These are phyloP conservation scores for Phanerotoma sp. DNA, from an alignment of 2,888 invertebrate genomes.

Conservation along the genomic window DNA sequence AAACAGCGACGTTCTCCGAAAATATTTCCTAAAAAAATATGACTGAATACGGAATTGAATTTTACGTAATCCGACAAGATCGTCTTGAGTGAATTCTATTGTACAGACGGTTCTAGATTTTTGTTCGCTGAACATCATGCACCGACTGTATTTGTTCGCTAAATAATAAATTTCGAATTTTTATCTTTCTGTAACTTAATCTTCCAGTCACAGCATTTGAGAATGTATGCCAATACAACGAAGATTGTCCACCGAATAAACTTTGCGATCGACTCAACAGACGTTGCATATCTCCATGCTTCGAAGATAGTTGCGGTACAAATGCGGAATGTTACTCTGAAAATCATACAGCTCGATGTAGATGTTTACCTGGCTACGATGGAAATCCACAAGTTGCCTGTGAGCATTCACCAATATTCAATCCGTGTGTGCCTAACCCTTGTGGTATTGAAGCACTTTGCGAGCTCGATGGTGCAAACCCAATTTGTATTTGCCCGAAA, in stretches of 20 bases:
- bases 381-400: constrained; percentile 77
- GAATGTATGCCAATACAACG: constrained; percentile 83
- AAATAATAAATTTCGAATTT: too few relatives aligned
- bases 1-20: too few relatives aligned
- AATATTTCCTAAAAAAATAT: background rate
- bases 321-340: constrained; percentile 81
- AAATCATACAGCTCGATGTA: constrained; percentile 77
- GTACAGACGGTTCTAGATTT: too few relatives aligned
- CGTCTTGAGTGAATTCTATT: too few relatives aligned
- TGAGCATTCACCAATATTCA: constrained; percentile 65
- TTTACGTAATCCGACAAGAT: background rate
- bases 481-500: constrained; percentile 87
- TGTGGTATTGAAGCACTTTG: constrained; percentile 85
- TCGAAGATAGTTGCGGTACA: constrained; percentile 72
- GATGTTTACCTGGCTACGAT: constrained; percentile 77
- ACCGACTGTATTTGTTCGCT: too few relatives aligned
- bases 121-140: too few relatives aligned
- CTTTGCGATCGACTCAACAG: constrained; percentile 83
- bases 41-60: background rate
- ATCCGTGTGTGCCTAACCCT: constrained; percentile 83
- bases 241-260: constrained; percentile 85
- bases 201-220: constrained; percentile 58
- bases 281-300: constrained; percentile 80
- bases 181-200: too few relatives aligned
- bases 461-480: constrained; percentile 80